Base-by-base conservation (phyloP, 2,113 vertebrate genomes). In the Aldabrachelys gigantea region DNA sequence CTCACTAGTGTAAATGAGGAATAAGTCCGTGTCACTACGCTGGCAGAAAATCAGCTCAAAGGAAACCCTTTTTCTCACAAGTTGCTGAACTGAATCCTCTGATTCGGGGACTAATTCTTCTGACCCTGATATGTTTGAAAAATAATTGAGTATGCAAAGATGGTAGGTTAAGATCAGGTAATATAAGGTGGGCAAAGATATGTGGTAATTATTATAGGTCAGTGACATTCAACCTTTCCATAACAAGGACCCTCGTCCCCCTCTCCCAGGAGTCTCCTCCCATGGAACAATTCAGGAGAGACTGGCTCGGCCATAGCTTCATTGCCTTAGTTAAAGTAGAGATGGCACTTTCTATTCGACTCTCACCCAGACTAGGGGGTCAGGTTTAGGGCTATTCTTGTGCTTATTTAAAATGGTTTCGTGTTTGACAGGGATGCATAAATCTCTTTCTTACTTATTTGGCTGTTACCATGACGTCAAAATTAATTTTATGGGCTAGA, bases 381-480 rank as follows among this genome's bases (percentile, higher is more conserved):
- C 38, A 78, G 80, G 84, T 54, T 72, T 27, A 65, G 31, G 62
- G 62, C 14, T n/a, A 57, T 53, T 80, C 9, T 14, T 87, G 6
- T 87, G 21, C 27, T 38, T 10, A 17, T 91, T 56, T 76, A 25
- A 79, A 91, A 82, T 41, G 59, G 41, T 83, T 82, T 65, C 69
- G 62, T 47, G 1, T 83, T 94, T 93, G 53, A 89, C 57, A 82
- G 80, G 85, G 52, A 81, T 79, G 72, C n/a, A 85, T 35, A 78
- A 96, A 96, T 22, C 5, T 5, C 27, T 87, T 91, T 31, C 25
- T 90, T 93, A 52, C 82, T 78, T 91, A 21, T 41, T 82, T 80
- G 54, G 94, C 93, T 98, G 96, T 98, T 98, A 95, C 97, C 96
- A 96, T 93, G 96, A 95, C 95, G 89, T n/a, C 94, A 76, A 95